Evolutionary conservation across 53 echinoderm and acorn worm genomes (phyloP), one percentile per base, ranked within the genome.

Genomic region (Patiria pectinifera): DNA sequence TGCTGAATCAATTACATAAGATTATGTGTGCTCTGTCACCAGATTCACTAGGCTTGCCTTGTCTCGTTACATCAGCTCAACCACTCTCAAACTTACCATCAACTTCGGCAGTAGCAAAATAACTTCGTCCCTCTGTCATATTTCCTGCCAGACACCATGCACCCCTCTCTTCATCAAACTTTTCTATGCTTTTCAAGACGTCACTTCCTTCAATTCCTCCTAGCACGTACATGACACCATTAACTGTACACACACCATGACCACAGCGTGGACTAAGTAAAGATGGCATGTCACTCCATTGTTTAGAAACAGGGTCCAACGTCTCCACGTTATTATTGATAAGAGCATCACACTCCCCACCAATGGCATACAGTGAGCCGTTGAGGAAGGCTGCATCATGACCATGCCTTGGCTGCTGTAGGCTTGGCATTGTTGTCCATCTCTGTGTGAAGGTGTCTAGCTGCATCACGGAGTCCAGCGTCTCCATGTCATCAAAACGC

Each of bases 261-360:
- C 96, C 96, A 80, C 98, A 95, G 5, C 96, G 92, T 7, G 96
- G 95, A 12, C 93, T 76, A 18, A 93, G 92, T 60, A 98, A 78
- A 2, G 94, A 85, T 2, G 93, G 86, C 71, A 84, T 86, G n/a
- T 87, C 81, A 0, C 80, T 85, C 98, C 98, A 98, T 24, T 93
- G 83, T 47, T 95, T 94, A 59, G 92, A 93, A 3, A 98, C 91
- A 11, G 95, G 89, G 75, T 98, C 98, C 43, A 92, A 86, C 83
- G 83, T 91, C 82, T 98, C 98, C 6, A 98, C 96, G 59, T 84
- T 98, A 83, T 96, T 92, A 60, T 95, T 94, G 12, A 98, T 93
- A 13, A 98, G 95, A 23, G 94, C 93, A 60, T 98, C 98, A 59
- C 94, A 92, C 91, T 98, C 98, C 15, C 98, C 98, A 22, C 98